Percentiles rank a stretch among this genome's conserved stretches.
Conservation (phyloP, 2,888 invertebrate genomes). For the Tromatobia lineatoria region DNA sequence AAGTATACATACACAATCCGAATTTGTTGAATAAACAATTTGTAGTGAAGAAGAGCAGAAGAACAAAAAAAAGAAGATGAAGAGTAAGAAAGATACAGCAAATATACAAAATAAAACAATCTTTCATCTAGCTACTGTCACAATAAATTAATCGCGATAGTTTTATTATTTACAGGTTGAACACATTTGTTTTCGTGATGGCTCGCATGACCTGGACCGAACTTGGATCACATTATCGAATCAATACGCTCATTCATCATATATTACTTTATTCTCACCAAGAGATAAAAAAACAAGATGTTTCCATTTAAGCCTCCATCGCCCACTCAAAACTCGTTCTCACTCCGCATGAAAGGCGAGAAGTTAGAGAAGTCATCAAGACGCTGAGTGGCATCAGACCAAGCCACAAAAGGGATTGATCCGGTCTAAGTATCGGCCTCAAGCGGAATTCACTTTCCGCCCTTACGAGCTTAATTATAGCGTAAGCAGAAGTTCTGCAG, state of each 20-base stretch:
- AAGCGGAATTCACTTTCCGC: background rate
- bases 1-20: slow-evolving; percentile 54
- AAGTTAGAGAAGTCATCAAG: background rate
- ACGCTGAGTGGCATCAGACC: background rate
- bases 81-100: slow-evolving; percentile 25
- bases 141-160: slow-evolving; percentile 79
- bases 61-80: slow-evolving; percentile 1
- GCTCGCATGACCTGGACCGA: slow-evolving; percentile 34
- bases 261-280: slow-evolving; percentile 18
- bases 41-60: slow-evolving; percentile 5
- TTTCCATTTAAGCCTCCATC: background rate
- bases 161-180: slow-evolving; percentile 80
- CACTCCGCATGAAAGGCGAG: background rate
- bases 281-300: slow-evolving; percentile 14
- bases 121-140: slow-evolving; percentile 72
- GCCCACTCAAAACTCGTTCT: background rate
- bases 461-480: slow-evolving; percentile 65
- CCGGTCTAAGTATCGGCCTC: background rate
- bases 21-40: slow-evolving; percentile 35
- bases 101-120: slow-evolving; percentile 68
- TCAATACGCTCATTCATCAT: slow-evolving; percentile 19
- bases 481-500: slow-evolving; percentile 78
- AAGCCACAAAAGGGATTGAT: background rate
- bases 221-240: slow-evolving; percentile 43
- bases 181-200: slow-evolving; percentile 74